Base-by-base conservation (phyloP, 1,140 invertebrate genomes). In the Plectrocnemia conspersa region DNA sequence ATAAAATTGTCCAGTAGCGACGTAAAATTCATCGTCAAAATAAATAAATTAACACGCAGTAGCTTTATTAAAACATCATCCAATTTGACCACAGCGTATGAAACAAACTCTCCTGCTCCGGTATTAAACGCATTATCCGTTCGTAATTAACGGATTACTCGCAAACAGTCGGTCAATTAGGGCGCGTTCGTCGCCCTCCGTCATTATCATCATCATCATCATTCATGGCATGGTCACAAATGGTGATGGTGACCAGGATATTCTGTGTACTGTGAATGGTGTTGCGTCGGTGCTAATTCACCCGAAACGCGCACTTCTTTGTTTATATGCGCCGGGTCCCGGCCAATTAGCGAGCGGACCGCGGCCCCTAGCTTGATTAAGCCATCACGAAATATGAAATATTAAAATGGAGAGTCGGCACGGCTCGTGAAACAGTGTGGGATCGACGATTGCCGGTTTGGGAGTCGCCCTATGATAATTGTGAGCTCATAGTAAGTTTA, bases 231-330 rank as follows among this genome's bases (percentile, higher is more conserved):
- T 10, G 38, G 18, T 2, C n/a, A 41, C n/a, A 13, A 29, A 29
- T 29, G 27, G 27, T 29, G n/a, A 29, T 29, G 6, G n/a, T n/a
- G n/a, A n/a, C n/a, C n/a, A n/a, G n/a, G n/a, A n/a, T n/a, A n/a
- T n/a, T n/a, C n/a, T n/a, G n/a, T n/a, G n/a, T n/a, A n/a, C n/a
- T n/a, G n/a, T n/a, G n/a, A n/a, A n/a, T n/a, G n/a, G 27, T 29
- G n/a, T 7, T 29, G 38, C 18, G 38, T 41, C n/a, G n/a, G n/a
- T n/a, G n/a, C n/a, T 41, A 41, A 41, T 41, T 41, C 38, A 41
- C 13, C 38, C 38, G 38, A 41, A 41, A 41, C 21, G 38, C 38
- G n/a, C 38, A 19, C 21, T 41, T 41, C 38, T 41, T 41, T 41
- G 38, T 41, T 18, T 41, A 11, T 13, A 21, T 11, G 38, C n/a